Conservation (phyloP, 2,888 invertebrate genomes). For the Enchytraeus crypticus region DNA sequence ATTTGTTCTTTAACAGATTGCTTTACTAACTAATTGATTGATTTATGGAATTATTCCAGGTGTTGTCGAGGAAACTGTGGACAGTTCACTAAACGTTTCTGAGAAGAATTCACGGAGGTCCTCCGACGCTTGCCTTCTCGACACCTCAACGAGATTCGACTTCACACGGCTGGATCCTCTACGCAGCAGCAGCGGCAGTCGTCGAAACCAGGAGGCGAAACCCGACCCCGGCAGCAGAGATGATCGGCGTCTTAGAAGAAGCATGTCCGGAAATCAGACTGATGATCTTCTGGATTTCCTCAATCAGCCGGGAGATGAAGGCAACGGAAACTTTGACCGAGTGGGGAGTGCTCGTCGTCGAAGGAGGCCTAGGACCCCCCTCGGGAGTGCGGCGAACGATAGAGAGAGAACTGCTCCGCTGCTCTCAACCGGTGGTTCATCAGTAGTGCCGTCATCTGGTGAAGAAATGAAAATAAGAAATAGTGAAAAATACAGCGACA, state of each 20-base stretch:
- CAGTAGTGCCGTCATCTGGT: not conserved
- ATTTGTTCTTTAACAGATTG: too few species aligned
- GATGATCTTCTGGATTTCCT: slow-evolving; percentile 28
- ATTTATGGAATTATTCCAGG: too few species aligned
- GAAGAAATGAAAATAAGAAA: too few species aligned
- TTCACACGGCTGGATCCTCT: slow-evolving; percentile 12
- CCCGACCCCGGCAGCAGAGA: not conserved
- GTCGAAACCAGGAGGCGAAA: not conserved
- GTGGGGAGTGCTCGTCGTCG: slow-evolving; percentile 34
- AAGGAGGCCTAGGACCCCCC: slow-evolving; percentile 23
- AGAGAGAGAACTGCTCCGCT: slow-evolving; percentile 40
- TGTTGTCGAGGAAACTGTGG: too few species aligned
- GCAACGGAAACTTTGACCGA: slow-evolving; percentile 29
- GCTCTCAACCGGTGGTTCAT: not conserved
- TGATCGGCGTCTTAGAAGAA: slow-evolving; percentile 15
- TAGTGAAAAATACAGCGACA: not conserved
- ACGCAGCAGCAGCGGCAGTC: slow-evolving; percentile 2
- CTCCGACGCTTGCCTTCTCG: not conserved
- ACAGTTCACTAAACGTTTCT: too few species aligned
- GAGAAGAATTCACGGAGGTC: not conserved
- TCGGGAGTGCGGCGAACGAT: slow-evolving; percentile 24
- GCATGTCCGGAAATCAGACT: slow-evolving; percentile 21
- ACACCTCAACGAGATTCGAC: not conserved
- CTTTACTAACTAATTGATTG: too few species aligned
- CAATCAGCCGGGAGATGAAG: slow-evolving; percentile 17